Conservation (phyloP, 2,797 vertebrate species). For the Lepus oiostolus region DNA sequence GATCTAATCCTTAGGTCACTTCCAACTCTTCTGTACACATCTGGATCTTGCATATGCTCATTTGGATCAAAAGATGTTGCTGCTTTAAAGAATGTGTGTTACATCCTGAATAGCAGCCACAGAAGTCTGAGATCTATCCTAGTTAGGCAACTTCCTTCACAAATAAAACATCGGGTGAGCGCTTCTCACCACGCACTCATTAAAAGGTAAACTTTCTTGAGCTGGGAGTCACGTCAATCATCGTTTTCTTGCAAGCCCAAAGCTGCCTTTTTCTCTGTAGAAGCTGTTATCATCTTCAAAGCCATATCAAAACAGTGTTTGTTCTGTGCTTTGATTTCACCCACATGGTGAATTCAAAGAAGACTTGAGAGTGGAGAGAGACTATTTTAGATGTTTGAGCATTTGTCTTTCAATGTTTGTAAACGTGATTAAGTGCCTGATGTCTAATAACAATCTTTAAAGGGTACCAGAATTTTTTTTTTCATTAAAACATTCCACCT, state of each 20-base stretch:
- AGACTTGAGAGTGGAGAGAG: conserved; percentile 90
- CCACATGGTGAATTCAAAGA: conserved; percentile 94
- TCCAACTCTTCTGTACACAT: conserved; percentile 4
- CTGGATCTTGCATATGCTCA: conserved; percentile 28
- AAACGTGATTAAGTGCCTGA: conserved; percentile 90
- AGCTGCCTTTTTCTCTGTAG: conserved; percentile 91
- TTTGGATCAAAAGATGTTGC: conserved; percentile 68
- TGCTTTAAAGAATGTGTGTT: conserved; percentile 65
- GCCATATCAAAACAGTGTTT: conserved; percentile 95
- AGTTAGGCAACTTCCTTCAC: conserved; percentile 51
- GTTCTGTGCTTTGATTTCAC: conserved; percentile 96
- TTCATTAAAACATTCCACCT: conserved; percentile 41
- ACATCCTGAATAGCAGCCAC: neutral
- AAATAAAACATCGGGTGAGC: conserved; percentile 81
- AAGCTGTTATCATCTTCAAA: conserved; percentile 96
- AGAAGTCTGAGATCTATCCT: conserved; percentile 62
- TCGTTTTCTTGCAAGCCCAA: conserved; percentile 88
- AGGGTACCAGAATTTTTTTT: conserved; percentile 26
- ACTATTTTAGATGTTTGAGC: conserved; percentile 91
- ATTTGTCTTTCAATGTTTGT: conserved; percentile 93
- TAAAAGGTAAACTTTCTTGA: conserved; percentile 93
- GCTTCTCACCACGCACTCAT: conserved; percentile 90
- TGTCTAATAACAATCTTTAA: conserved; percentile 90
- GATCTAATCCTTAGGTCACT: neutral
- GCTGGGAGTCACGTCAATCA: conserved; percentile 91